Evolutionary conservation across 2,888 invertebrate species (phyloP).

Genomic region (Caenorhabditis zanzibari): DNA sequence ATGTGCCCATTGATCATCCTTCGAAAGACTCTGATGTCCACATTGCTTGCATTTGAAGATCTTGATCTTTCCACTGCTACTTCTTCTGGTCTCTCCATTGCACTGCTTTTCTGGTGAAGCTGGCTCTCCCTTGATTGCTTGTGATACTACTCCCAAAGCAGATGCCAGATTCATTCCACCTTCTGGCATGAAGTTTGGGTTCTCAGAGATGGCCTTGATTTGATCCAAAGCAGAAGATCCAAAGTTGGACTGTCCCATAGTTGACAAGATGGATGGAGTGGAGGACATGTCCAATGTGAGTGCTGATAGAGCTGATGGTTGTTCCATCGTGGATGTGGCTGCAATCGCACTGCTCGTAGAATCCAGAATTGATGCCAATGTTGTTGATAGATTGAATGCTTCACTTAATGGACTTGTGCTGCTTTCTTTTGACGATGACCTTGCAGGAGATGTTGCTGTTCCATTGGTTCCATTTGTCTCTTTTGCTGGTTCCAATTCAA

Average conservation of each 20-base stretch:
- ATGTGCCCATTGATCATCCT: slow-evolving; percentile 94
- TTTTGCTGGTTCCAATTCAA: slow-evolving; percentile 74
- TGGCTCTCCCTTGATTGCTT: slow-evolving; percentile 78
- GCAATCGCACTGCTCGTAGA: slow-evolving; percentile 69
- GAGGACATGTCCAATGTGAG: slow-evolving; percentile 50
- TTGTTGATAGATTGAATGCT: slow-evolving; percentile 68
- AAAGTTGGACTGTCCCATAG: slow-evolving; percentile 30
- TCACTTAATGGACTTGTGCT: slow-evolving; percentile 42
- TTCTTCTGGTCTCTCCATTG: slow-evolving; percentile 62
- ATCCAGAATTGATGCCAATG: slow-evolving; percentile 75
- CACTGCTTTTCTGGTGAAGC: slow-evolving; percentile 83
- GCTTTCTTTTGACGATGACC: slow-evolving; percentile 28
- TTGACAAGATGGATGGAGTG: slow-evolving; percentile 52
- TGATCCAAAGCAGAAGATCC: slow-evolving; percentile 78
- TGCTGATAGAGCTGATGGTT: slow-evolving; percentile 36
- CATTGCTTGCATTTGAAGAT: slow-evolving; percentile 95
- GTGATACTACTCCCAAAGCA: slow-evolving; percentile 66
- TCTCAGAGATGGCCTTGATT: slow-evolving; percentile 86
- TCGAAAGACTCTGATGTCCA: slow-evolving; percentile 90
- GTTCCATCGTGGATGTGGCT: slow-evolving; percentile 21
- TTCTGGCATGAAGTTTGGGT: slow-evolving; percentile 84
- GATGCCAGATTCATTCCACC: slow-evolving; percentile 63
- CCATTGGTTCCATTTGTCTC: slow-evolving; percentile 16
- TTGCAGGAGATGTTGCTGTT: slow-evolving; percentile 26
- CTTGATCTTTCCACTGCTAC: slow-evolving; percentile 86